Percentiles rank a stretch among this genome's conserved stretches.
These are phyloP conservation scores for Cliona cf. orientalis DNA, from an alignment of 37 sponge, comb jelly and placozoan genomes.

Conservation along the genomic window DNA sequence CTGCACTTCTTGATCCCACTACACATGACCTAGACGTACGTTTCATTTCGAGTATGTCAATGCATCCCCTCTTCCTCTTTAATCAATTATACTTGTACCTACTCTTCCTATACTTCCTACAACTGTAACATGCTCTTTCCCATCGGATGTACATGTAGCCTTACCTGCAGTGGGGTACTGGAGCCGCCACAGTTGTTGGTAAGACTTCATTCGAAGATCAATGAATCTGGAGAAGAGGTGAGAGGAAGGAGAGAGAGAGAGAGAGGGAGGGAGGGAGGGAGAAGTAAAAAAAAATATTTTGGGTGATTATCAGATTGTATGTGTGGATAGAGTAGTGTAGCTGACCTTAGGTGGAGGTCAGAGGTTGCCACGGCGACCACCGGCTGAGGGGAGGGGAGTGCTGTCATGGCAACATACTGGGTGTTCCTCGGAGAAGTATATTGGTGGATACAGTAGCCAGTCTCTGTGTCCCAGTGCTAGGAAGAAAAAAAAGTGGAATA, in stretches of 20 bases:
- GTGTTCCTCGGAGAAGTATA: conserved; percentile 35
- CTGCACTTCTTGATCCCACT: not conserved
- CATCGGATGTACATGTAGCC: not conserved
- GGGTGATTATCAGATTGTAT: not conserved
- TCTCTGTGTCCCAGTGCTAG: conserved; percentile 85
- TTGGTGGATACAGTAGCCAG: conserved; percentile 64
- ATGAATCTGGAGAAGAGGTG: too few species aligned
- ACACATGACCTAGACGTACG: too few species aligned
- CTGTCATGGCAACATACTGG: conserved; percentile 40
- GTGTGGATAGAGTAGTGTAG: not conserved
- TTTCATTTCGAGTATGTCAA: too few species aligned
- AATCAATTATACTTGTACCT: too few species aligned
- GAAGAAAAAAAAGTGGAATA: not conserved
- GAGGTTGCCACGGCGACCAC: conserved; percentile 47
- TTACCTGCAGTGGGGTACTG: conserved; percentile 65
- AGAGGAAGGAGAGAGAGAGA: too few species aligned
- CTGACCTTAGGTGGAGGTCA: conserved; percentile 56
- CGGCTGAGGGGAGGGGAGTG: conserved; percentile 36
- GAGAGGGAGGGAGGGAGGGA: too few species aligned
- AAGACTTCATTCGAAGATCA: conserved; percentile 51
- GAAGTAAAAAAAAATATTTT: too few species aligned
- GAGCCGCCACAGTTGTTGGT: conserved; percentile 56
- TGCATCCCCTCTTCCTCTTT: too few species aligned
- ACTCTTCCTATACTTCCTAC: too few species aligned
- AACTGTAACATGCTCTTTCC: not conserved